These are phyloP conservation scores for Drosophila niveifrons DNA, from an alignment of 2,888 invertebrate genomes.

Conservation along the genomic window DNA sequence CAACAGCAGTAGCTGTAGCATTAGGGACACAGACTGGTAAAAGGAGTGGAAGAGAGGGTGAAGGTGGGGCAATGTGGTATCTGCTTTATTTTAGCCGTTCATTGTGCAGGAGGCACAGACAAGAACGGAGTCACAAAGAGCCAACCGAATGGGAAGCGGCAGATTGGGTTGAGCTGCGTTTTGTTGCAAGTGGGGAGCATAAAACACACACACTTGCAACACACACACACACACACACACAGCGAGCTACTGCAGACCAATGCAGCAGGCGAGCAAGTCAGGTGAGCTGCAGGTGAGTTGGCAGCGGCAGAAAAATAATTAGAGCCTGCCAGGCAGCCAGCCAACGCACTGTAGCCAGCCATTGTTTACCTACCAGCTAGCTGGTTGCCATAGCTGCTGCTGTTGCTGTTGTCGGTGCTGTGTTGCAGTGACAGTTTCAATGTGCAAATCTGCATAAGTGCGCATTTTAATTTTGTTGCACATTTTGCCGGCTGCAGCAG, in stretches of 20 bases:
- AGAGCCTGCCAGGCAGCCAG: slow-evolving; percentile 67
- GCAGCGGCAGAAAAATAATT: slow-evolving; percentile 78
- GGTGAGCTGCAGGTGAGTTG: slow-evolving; percentile 54
- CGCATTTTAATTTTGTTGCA: slow-evolving; percentile 82
- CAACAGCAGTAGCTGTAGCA: not conserved
- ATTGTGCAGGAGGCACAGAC: slow-evolving; percentile 70
- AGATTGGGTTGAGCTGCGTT: slow-evolving; percentile 1
- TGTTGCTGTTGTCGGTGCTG: slow-evolving; percentile 22
- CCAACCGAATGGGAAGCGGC: slow-evolving; percentile 18
- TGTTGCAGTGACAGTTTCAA: slow-evolving; percentile 78
- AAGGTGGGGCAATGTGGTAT: slow-evolving; percentile 32
- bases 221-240: not conserved
- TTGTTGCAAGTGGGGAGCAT: not conserved
- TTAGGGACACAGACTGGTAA: not conserved
- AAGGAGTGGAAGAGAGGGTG: not conserved
- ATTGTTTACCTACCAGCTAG: slow-evolving; percentile 44
- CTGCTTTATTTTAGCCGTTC: slow-evolving; percentile 74
- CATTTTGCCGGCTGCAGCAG: slow-evolving; percentile 72
- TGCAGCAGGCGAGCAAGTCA: slow-evolving; percentile 39
- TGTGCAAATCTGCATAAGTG: slow-evolving; percentile 82
- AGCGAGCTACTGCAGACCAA: slow-evolving; percentile 6
- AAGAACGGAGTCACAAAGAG: slow-evolving; percentile 56
- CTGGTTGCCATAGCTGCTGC: slow-evolving; percentile 50
- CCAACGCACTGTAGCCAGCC: slow-evolving; percentile 36
- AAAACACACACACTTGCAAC: not conserved